Conservation (phyloP, 2,113 vertebrate species). For the Melanerpes formicivorus region DNA sequence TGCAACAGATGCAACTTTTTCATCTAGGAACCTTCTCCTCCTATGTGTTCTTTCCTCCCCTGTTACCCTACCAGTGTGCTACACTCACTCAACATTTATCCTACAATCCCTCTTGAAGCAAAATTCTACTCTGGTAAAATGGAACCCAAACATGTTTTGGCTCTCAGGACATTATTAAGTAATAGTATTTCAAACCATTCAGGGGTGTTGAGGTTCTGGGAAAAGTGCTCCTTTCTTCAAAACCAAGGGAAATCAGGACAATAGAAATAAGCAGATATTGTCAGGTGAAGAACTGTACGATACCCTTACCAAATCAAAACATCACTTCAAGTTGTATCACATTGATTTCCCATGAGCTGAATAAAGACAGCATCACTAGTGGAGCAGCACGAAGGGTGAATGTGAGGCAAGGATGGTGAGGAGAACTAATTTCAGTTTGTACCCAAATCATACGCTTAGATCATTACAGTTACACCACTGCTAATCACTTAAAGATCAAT, state of each 20-base stretch:
- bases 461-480: neutral
- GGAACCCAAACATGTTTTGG: neutral
- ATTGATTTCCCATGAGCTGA: neutral
- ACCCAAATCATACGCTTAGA: neutral
- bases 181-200: neutral
- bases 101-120: neutral
- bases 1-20: accelerated
- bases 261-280: neutral
- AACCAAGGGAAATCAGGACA: neutral
- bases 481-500: neutral
- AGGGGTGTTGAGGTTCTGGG: neutral
- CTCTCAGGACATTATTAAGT: neutral
- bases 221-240: neutral
- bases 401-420: neutral
- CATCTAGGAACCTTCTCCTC: neutral
- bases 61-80: neutral
- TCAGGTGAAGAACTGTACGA: neutral
- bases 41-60: neutral
- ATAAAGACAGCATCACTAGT: neutral
- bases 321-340: neutral
- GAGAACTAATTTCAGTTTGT: neutral
- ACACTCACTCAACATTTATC: neutral
- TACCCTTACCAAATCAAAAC: neutral
- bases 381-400: neutral
- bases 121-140: neutral